Evolutionary conservation across 2,113 vertebrate genomes (phyloP).

Genomic region (Anhinga anhinga): DNA sequence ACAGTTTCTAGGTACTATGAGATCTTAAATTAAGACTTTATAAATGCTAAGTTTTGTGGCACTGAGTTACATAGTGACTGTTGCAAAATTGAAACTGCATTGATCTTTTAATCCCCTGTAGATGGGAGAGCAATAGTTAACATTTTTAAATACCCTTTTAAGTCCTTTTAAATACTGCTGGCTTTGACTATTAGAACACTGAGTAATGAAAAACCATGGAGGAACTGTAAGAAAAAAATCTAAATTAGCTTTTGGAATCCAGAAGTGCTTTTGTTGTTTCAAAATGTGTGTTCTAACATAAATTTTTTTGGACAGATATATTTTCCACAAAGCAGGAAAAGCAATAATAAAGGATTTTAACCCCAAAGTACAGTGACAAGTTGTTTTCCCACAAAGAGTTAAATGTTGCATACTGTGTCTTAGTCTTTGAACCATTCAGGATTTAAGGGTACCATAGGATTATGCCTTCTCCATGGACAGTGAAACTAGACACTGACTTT

Average conservation of each 20-base stretch:
- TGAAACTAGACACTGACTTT: background rate
- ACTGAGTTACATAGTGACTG: background rate
- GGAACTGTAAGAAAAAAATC: background rate
- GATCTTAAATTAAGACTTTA: background rate
- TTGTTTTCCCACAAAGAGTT: background rate
- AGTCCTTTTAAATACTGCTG: background rate
- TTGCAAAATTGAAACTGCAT: background rate
- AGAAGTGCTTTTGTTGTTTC: background rate
- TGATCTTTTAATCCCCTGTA: background rate
- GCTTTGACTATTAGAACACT: background rate
- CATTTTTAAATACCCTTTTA: background rate
- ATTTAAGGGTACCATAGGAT: background rate
- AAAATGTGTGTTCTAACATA: background rate
- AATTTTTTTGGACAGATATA: accelerated
- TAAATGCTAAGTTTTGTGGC: background rate
- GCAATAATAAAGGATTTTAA: background rate
- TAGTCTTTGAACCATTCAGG: background rate
- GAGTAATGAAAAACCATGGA: background rate
- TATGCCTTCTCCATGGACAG: background rate
- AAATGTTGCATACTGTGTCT: background rate
- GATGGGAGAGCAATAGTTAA: background rate
- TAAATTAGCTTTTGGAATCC: background rate
- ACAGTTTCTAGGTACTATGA: background rate
- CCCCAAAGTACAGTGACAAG: background rate
- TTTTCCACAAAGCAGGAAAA: background rate